A percentile compares a stretch with the other conserved stretches of the same genome.
Conservation (phyloP, 1,140 invertebrate genomes). For the Listronotus oregonensis region DNA sequence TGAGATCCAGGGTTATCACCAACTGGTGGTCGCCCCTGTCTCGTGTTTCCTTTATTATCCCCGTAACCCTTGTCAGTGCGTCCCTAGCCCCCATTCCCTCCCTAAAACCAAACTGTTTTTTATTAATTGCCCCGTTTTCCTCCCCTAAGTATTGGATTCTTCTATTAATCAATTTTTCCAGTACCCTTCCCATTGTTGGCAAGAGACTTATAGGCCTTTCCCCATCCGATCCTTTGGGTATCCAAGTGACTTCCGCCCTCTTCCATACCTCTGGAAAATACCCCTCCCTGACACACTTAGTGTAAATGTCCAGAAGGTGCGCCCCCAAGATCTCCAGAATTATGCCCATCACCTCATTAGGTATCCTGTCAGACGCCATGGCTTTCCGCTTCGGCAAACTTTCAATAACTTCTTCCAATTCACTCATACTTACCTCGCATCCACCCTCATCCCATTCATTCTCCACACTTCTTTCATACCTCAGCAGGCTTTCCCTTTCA, state of each 20-base stretch:
- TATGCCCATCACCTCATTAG: conserved; percentile 15
- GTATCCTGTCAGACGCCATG: conserved; percentile 11
- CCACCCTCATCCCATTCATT: not conserved
- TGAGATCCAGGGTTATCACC: conserved; percentile 22
- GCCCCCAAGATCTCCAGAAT: not conserved
- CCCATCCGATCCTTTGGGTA: conserved; percentile 6
- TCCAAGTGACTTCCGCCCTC: conserved; percentile 6
- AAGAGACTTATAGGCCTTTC: conserved; percentile 5
- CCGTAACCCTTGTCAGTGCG: conserved; percentile 8
- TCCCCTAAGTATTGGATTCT: not conserved
- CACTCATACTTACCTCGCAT: too few relatives aligned
- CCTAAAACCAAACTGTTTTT: conserved; percentile 34
- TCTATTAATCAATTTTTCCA: conserved; percentile 11
- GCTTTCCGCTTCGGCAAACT: conserved; percentile 2
- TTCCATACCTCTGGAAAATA: conserved; percentile 19
- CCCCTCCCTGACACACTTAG: not conserved
- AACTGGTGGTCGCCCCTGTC: conserved; percentile 4
- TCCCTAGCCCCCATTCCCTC: conserved; percentile 17
- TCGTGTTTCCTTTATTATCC: not conserved
- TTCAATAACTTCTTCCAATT: not conserved
- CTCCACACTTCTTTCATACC: not conserved
- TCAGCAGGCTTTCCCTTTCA: not conserved
- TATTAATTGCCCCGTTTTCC: not conserved
- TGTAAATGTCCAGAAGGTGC: not conserved
- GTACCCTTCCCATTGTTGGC: conserved; percentile 7